phyloP scores from a whole-genome alignment of 2,113 vertebrate genomes.

The Oreochromis niloticus region DNA sequence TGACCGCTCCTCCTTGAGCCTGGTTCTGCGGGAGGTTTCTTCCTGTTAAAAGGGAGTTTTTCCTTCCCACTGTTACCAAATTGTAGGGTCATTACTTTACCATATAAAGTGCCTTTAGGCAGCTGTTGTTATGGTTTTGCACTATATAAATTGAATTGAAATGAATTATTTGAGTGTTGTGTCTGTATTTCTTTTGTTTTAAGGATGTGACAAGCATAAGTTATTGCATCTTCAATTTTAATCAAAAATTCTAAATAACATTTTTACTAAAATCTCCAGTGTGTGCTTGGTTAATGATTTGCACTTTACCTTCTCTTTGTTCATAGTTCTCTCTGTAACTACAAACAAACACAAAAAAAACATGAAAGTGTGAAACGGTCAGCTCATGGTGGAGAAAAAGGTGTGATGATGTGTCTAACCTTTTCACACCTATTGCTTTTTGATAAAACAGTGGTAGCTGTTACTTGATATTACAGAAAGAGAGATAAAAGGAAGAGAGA shows the following conservation, averaged over 20 bases:
- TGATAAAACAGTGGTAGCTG: not conserved
- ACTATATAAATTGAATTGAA: too few relatives aligned
- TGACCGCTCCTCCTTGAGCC: too few relatives aligned
- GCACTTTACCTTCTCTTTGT: fast-evolving
- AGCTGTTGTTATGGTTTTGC: too few relatives aligned
- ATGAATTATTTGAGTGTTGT: too few relatives aligned
- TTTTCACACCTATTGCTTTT: not conserved
- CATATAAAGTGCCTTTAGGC: too few relatives aligned
- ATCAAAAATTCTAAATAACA: not conserved
- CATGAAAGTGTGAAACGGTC: not conserved
- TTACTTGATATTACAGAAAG: not conserved
- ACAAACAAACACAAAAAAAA: not conserved
- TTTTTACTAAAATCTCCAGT: not conserved
- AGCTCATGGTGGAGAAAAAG: not conserved
- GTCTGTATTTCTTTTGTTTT: too few relatives aligned
- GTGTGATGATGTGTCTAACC: not conserved
- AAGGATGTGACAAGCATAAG: too few relatives aligned
- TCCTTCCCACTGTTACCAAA: too few relatives aligned
- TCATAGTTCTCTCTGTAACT: not conserved
- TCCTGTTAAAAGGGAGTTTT: too few relatives aligned
- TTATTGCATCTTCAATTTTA: too few relatives aligned
- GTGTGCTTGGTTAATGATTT: not conserved
- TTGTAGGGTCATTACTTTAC: too few relatives aligned
- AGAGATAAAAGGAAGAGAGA: not conserved
- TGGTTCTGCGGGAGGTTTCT: too few relatives aligned